These are phyloP conservation scores for Corythoichthys haematopterus DNA, from an alignment of 2,113 vertebrate species.

Conservation along the genomic window DNA sequence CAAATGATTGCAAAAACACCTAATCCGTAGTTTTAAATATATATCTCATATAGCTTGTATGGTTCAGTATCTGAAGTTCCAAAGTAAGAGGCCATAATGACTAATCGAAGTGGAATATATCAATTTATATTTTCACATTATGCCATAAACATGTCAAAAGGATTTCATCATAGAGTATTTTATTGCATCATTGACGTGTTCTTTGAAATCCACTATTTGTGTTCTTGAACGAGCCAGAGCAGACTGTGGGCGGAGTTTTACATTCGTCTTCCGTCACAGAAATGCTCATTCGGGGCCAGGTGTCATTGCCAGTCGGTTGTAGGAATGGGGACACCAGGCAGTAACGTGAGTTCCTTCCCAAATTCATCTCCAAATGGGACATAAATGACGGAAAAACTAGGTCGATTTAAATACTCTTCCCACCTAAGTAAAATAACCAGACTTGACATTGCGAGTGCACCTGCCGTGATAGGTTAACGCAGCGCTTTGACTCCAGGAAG, in stretches of 20 bases:
- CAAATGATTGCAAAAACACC: not conserved
- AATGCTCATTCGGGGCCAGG: not conserved
- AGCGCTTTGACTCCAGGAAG: not conserved
- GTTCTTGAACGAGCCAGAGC: not conserved
- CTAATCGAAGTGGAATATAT: no score
- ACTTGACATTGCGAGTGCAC: not conserved
- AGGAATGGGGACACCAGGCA: not conserved
- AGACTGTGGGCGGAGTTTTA: conserved; percentile 20
- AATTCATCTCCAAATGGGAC: not conserved
- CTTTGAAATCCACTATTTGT: not conserved
- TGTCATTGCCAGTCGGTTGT: not conserved
- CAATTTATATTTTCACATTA: not conserved
- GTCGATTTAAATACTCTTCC: not conserved
- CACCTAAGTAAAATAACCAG: not conserved
- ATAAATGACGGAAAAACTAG: not conserved
- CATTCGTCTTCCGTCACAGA: conserved; percentile 10
- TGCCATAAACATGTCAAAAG: not conserved
- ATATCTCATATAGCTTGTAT: no score
- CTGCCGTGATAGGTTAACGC: not conserved
- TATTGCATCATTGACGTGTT: not conserved
- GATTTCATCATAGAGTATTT: not conserved
- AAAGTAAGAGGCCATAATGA: no score
- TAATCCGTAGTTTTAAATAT: no score
- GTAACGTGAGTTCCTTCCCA: not conserved
- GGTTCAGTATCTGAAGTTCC: no score